Conservation (phyloP, 2,113 vertebrate genomes). For the Drymodes brunneopygia region DNA sequence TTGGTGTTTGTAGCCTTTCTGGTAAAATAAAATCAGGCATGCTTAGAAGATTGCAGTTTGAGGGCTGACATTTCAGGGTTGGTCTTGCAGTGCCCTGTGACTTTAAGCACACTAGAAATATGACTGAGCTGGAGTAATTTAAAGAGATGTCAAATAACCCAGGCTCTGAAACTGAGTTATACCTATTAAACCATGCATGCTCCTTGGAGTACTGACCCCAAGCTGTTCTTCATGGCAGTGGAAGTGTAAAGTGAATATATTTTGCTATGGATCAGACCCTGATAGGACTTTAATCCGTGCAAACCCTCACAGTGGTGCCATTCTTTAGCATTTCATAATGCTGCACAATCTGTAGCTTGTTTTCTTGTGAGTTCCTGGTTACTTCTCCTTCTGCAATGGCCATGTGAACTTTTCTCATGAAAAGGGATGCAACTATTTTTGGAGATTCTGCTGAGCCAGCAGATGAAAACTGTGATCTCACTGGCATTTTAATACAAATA, state of each 20-base stretch:
- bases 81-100: not conserved
- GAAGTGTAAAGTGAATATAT: not conserved
- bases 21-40: not conserved
- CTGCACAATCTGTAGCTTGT: not conserved
- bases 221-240: not conserved
- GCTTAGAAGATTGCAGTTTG: not conserved
- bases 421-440: not conserved
- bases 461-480: not conserved
- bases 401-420: accelerated
- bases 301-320: not conserved
- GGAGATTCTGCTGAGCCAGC: not conserved
- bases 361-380: not conserved
- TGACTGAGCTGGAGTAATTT: not conserved
- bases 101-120: not conserved
- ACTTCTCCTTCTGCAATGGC: not conserved
- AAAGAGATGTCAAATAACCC: not conserved
- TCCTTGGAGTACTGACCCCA: not conserved
- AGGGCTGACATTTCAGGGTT: not conserved
- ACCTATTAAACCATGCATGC: not conserved
- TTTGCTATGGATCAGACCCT: not conserved
- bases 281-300: not conserved
- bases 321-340: not conserved
- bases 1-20: not conserved
- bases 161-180: not conserved
- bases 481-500: not conserved